phyloP scores from a whole-genome alignment of 2,888 invertebrate species.

The Pristionchus exspectatus region DNA sequence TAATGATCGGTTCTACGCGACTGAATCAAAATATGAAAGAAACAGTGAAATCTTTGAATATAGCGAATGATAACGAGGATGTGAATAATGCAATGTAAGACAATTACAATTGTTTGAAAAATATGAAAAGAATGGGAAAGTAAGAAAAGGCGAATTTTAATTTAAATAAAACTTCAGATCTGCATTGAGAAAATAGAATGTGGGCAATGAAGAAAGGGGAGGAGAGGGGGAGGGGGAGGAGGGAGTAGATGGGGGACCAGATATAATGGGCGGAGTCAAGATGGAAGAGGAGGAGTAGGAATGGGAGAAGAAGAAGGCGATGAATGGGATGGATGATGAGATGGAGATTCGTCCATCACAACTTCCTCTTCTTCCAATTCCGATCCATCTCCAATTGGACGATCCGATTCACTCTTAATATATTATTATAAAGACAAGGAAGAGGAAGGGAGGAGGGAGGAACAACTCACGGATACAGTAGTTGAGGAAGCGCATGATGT shows the following conservation, averaged over 20 bases:
- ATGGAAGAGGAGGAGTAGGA: background rate
- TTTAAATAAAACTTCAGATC: background rate
- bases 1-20: conserved; percentile 11
- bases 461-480: conserved; percentile 31
- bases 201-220: background rate
- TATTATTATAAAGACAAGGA: background rate
- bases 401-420: conserved; percentile 12
- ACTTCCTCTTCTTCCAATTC: conserved; percentile 14
- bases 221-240: background rate
- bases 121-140: background rate
- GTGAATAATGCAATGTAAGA: conserved; percentile 44
- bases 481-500: conserved; percentile 5
- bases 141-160: background rate
- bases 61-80: background rate
- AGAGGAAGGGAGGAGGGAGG: background rate
- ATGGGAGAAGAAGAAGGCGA: background rate
- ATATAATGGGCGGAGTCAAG: conserved; percentile 18
- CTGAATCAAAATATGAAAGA: conserved; percentile 8
- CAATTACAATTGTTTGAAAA: conserved; percentile 1
- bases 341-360: background rate
- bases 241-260: background rate
- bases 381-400: background rate
- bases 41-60: background rate
- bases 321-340: background rate
- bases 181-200: conserved; percentile 18